Evolutionary conservation across 2,797 vertebrate genomes (phyloP), one percentile per base, ranked within the genome.

Genomic region (Acipenser transmontanus): DNA sequence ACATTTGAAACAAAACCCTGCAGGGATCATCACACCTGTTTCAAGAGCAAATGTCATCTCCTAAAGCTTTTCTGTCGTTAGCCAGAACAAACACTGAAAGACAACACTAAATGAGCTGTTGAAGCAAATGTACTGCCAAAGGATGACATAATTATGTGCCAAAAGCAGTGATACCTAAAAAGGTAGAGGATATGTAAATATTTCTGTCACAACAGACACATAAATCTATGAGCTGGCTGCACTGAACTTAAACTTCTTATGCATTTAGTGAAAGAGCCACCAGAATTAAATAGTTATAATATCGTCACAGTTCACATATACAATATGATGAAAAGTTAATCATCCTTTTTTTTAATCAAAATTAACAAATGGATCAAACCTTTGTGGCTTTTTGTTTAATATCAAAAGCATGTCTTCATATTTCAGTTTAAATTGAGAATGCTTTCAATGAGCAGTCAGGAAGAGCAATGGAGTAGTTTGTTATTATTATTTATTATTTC

Each of bases 211-310:
- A 34, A 34, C 34, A 5, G 34, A 3, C 4, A 34, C 34, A 34
- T 34, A 77, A 87, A 88, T 88, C 85, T 85, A 81, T 82, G 84
- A 76, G 57, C 76, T 81, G 82, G 82, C 72, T 78, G 80, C 62
- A 85, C 78, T 64, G 69, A 54, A 63, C 67, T 70, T 71, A 67
- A 66, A 34, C 34, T 34, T 3, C 34, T 34, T 4, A 34, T 34
- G 34, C 34, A 34, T 34, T 34, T 34, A 34, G 34, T 4, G 34
- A 34, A 34, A 34, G 34, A 34, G 34, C 3, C 34, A 34, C 34
- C 34, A 34, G 4, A 34, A 34, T 34, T 34, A 34, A 34, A 34
- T 34, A 34, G 34, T 34, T 34, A 34, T 34, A 34, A 3, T 34
- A 34, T 34, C 34, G 34, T 4, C 34, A 34, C 34, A 34, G 34